phyloP scores from a whole-genome alignment of 2,797 vertebrate genomes.

The Dicrostonyx torquatus region DNA sequence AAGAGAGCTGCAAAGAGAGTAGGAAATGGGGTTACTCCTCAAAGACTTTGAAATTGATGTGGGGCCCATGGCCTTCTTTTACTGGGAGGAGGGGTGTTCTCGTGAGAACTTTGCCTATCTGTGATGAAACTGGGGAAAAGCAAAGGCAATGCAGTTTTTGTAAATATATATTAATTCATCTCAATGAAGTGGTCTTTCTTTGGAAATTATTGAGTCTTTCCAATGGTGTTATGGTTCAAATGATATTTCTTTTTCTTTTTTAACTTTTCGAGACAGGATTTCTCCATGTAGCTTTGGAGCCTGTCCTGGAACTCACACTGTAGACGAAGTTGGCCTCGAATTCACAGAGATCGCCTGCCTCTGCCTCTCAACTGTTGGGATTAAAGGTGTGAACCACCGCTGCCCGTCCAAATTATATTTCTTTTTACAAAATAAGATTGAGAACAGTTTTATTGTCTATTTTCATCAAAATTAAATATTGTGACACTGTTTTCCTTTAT shows the following conservation, averaged over 20 bases:
- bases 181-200: conserved; percentile 41
- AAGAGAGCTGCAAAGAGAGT: neutral
- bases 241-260: neutral
- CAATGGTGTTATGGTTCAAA: neutral
- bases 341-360: no score
- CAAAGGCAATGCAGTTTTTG: conserved; percentile 10
- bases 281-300: no score
- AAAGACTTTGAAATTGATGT: neutral
- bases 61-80: neutral
- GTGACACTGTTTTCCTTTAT: neutral
- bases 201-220: conserved; percentile 33
- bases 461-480: conserved; percentile 18
- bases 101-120: neutral
- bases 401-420: conserved; percentile 5
- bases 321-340: no score
- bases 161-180: conserved; percentile 28
- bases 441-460: neutral
- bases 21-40: neutral
- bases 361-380: no score
- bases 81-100: neutral
- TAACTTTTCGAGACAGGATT: no score
- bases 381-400: no score
- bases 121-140: neutral
- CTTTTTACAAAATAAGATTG: conserved; percentile 38
- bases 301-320: no score